Percentiles rank a stretch among this genome's conserved stretches.
phyloP scores from a whole-genome alignment of 1,140 invertebrate species.

The Drosophila funebris region DNA sequence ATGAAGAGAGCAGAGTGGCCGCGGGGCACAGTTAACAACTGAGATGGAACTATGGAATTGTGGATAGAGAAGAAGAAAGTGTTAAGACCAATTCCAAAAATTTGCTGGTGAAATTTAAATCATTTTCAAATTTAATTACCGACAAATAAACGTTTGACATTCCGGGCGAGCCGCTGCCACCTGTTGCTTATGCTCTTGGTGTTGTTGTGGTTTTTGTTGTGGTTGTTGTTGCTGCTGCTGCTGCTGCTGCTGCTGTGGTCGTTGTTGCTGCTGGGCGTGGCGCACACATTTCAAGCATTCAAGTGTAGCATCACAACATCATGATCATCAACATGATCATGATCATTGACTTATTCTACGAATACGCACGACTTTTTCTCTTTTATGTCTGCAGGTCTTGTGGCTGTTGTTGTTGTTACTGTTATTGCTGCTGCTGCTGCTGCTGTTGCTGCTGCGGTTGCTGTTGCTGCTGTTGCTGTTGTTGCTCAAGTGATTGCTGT shows the following conservation, averaged over 20 bases:
- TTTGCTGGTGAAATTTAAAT: constrained; percentile 74
- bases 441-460: too few relatives aligned
- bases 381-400: constrained; percentile 3
- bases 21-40: not conserved
- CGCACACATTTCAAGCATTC: constrained; percentile 32
- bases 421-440: not conserved
- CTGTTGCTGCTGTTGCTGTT: not conserved
- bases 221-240: constrained; percentile 9
- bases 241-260: not conserved
- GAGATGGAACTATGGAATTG: constrained; percentile 4
- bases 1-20: not conserved
- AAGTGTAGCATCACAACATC: constrained; percentile 24
- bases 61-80: constrained; percentile 65
- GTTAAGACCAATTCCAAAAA: constrained; percentile 72
- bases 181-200: constrained; percentile 29
- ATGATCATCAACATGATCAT: constrained; percentile 19
- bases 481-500: constrained; percentile 14
- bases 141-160: constrained; percentile 78
- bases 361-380: constrained; percentile 33
- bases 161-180: constrained; percentile 53
- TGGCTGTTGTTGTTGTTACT: not conserved
- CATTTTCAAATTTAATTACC: constrained; percentile 80
- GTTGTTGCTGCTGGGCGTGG: constrained; percentile 29
- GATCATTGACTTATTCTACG: constrained; percentile 29
- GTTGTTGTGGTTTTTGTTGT: constrained; percentile 1